Base-by-base conservation (phyloP, 2,113 vertebrate species). In the Tympanuchus pallidicinctus region DNA sequence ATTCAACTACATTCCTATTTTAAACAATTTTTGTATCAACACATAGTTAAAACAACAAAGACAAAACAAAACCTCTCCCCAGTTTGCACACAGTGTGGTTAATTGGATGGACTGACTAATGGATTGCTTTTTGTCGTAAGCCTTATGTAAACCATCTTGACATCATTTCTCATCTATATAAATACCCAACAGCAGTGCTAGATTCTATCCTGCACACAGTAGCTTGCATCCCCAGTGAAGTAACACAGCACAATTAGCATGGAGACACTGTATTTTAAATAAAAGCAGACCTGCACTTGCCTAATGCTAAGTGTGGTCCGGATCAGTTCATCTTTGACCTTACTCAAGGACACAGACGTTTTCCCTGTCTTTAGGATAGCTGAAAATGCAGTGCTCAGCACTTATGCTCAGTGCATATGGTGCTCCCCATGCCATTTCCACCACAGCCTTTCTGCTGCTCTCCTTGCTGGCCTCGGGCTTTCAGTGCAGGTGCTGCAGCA, bases 401-500 rank as follows among this genome's bases (percentile, higher is more conserved):
- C 22, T 19, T 76, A 69, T 9, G 57, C 73, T 22, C 1, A 2
- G 85, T 45, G 94, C 95, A 94, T 86, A 57, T 93, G 95, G 92
- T 91, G 89, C 94, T 94, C 88, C 88, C 86, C 81, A 64, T 0
- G 93, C 72, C 56, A 32, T 38, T 27, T 86, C 64, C 88, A 13
- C 56, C 2, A 30, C 89, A 47, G 17, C 61, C 43, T 43, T 88
- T 30, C 85, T 82, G 92, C 86, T 69, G 11, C 76, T 14, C 30
- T 28, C 69, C 80, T 74, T 2, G 2, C 90, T 93, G 92, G 91
- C 95, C 95, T 38, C n/a, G 1, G 94, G 96, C 92, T 88, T 8
- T 11, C 27, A 8, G 82, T 45, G 4, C 95, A 95, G 93, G 94
- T 96, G 96, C 92, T 87, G 90, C 88, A 63, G 85, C 94, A 96